A percentile compares a stretch with the other conserved stretches of the same genome.
These are phyloP conservation scores for Dendrolimus kikuchii DNA, from an alignment of 1,140 invertebrate species.

Conservation along the genomic window DNA sequence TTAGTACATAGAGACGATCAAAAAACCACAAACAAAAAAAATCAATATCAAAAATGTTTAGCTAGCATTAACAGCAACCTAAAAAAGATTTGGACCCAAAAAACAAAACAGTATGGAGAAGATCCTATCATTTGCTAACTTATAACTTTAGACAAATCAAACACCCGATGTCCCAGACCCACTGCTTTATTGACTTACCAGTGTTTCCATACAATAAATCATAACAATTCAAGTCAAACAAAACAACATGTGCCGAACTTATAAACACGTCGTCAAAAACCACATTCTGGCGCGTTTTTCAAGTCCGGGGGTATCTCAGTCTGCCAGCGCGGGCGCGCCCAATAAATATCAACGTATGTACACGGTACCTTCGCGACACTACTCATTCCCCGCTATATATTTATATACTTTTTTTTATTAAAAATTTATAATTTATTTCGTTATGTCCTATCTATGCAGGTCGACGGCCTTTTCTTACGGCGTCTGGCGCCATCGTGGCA, in stretches of 20 bases:
- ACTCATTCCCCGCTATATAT: slow-evolving; percentile 38
- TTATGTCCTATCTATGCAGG: slow-evolving; percentile 65
- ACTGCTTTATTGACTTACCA: slow-evolving; percentile 70
- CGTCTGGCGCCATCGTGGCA: slow-evolving; percentile 4
- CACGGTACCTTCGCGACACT: slow-evolving; percentile 53
- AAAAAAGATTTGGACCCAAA: slow-evolving; percentile 51
- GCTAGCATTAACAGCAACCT: no score
- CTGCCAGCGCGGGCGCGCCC: slow-evolving; percentile 44
- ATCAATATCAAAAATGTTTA: no score
- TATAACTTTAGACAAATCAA: slow-evolving; percentile 55
- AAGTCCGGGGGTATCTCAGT: slow-evolving; percentile 36
- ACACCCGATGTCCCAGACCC: slow-evolving; percentile 65
- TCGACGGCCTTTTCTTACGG: slow-evolving; percentile 13
- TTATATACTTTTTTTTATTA: slow-evolving; percentile 41
- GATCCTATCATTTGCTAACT: slow-evolving; percentile 8
- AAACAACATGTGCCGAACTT: slow-evolving; percentile 69
- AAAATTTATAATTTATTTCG: slow-evolving; percentile 68
- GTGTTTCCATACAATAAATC: slow-evolving; percentile 68
- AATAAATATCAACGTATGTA: slow-evolving; percentile 69
- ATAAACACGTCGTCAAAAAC: slow-evolving; percentile 57
- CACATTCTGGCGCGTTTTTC: slow-evolving; percentile 44
- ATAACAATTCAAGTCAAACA: slow-evolving; percentile 71
- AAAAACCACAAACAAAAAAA: no score
- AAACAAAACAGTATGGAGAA: slow-evolving; percentile 46
- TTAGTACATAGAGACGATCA: no score